Evolutionary conservation across 2,888 invertebrate species (phyloP), one percentile per base, ranked within the genome.

Genomic region (Spisula subtruncata): DNA sequence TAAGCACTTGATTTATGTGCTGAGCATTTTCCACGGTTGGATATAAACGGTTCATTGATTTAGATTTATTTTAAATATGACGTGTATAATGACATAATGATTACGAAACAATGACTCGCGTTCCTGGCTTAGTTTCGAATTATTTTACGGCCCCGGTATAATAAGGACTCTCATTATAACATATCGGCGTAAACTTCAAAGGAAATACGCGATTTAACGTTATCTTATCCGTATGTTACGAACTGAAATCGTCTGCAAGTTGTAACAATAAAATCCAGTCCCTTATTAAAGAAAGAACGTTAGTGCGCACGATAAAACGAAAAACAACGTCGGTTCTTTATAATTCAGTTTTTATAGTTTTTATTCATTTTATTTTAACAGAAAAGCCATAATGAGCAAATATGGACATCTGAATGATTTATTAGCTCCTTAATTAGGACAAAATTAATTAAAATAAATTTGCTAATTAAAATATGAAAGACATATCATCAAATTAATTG

Each of bases 41-140:
- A 41, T 66, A 20, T 83, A 41, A 41, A 83, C 66, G 83, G 83
- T 66, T 66, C 83, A 46, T 46, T 83, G 66, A 83, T 46, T 66
- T 66, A 25, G 41, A 83, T 66, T 66, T 83, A 60, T 46, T 83
- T 56, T 35, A 60, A 60, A 51, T 60, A 60, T 60, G 82, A 32
- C 29, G 54, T 60, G 56, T 20, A 16, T 83, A 10, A 32, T 83
- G 60, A 54, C 29, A 35, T 35, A 75, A 75, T 75, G 1, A 35
- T 35, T 75, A 75, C 5, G 35, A 16, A 75, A 75, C 25, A 75
- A 75, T 75, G 32, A 35, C 12, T 35, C 18, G 18, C 75, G 32
- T 14, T 16, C 12, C 75, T 12, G 35, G 35, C 10, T 35, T 75
- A 75, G 32, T 25, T 75, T 32, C 75, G 35, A 18, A 35, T 75